Conservation (phyloP, 1,140 invertebrate species). For the Aphis craccivora region DNA sequence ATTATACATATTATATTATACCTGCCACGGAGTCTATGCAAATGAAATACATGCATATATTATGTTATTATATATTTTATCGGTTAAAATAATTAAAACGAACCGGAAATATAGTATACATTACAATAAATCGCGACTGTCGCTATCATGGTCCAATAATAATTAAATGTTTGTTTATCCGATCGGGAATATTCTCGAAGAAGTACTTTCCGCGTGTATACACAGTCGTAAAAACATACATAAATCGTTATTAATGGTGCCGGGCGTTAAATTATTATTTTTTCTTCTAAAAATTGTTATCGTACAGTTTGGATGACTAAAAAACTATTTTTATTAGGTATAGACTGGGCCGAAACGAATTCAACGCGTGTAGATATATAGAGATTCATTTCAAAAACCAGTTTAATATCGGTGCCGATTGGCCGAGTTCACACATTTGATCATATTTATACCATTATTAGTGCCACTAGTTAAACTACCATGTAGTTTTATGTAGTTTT, state of each 20-base stretch:
- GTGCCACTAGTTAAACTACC: neutral
- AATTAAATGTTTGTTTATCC: constrained; percentile 43
- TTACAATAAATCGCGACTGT: neutral
- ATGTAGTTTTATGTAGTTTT: constrained; percentile 27
- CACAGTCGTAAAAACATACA: neutral
- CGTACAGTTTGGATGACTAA: neutral
- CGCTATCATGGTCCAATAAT: neutral
- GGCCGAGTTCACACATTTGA: neutral
- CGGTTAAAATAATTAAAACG: neutral
- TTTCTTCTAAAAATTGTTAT: neutral
- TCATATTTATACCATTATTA: constrained; percentile 9
- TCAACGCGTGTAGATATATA: neutral
- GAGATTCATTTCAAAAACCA: neutral
- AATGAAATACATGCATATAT: neutral
- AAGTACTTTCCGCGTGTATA: neutral
- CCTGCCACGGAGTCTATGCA: neutral
- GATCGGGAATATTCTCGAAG: neutral
- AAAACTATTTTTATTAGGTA: constrained; percentile 1
- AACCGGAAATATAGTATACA: constrained; percentile 14
- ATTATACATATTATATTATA: no score
- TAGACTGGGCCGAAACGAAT: neutral
- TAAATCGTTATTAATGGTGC: constrained; percentile 39
- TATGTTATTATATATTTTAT: constrained; percentile 20
- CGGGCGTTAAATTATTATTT: constrained; percentile 14
- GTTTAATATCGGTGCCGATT: constrained; percentile 2